A percentile compares a stretch with the other conserved stretches of the same genome.
These are phyloP conservation scores for Chalcosyrphus nemorum DNA, from an alignment of 2,888 invertebrate genomes.

Conservation along the genomic window DNA sequence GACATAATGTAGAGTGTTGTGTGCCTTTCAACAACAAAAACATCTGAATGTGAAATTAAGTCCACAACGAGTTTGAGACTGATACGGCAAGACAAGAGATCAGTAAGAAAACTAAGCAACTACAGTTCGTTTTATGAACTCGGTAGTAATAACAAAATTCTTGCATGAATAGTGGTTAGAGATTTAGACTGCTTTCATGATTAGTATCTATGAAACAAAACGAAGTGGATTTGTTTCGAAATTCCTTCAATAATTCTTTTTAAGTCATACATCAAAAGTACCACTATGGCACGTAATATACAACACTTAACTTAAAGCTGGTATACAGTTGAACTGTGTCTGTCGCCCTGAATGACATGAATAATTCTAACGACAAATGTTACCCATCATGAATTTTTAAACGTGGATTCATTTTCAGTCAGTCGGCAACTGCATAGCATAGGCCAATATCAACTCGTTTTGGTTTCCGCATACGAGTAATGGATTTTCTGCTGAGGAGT, in stretches of 20 bases:
- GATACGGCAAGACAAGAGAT: too few relatives aligned
- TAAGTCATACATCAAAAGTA: neutral
- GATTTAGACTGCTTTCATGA: too few relatives aligned
- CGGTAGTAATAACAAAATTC: too few relatives aligned
- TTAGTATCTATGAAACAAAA: too few relatives aligned
- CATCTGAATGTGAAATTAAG: too few relatives aligned
- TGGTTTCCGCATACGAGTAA: conserved; percentile 5
- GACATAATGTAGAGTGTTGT: too few relatives aligned
- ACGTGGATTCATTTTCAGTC: neutral
- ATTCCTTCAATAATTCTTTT: neutral
- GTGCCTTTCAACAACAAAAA: too few relatives aligned
- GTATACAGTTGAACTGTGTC: neutral
- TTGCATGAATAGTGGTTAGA: too few relatives aligned
- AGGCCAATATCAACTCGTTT: neutral
- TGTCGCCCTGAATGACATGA: neutral
- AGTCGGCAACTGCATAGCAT: neutral
- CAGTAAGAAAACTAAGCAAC: too few relatives aligned
- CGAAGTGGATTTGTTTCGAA: neutral
- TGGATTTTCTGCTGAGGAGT: conserved; percentile 25
- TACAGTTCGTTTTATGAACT: too few relatives aligned
- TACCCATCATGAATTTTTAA: neutral
- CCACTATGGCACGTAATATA: neutral
- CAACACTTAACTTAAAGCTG: neutral
- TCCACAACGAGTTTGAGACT: too few relatives aligned
- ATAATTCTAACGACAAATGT: neutral